Evolutionary conservation across 2,888 invertebrate species (phyloP), one percentile per base, ranked within the genome.

Genomic region (Microctonus hyperodae): DNA sequence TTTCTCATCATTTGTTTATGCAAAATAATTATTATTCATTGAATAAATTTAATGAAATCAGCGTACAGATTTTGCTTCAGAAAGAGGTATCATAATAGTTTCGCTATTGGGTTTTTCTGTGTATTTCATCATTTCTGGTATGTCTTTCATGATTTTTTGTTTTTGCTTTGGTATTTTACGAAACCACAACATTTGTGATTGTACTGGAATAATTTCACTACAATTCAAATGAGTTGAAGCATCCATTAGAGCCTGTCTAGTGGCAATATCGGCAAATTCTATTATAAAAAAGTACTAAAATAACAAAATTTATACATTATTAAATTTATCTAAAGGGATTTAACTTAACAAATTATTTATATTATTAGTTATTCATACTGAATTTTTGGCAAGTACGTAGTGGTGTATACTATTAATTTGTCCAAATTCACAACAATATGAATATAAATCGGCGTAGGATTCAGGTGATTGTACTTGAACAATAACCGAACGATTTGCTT

Each of bases 181-280:
- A 79, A 93, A 93, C 92, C 92, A 93, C 4, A 94, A 79, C 79
- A 92, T 91, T 1, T 89, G 89, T 0, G 92, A 92, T 11, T 87
- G 85, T 0, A 90, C 86, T 0, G 92, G 90, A 78, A 92, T 88
- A 2, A 89, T 85, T 22, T 88, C 87, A 11, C 85, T 71, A 35
- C 88, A 87, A 64, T 88, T 88, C 57, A 88, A 84, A 78, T 90
- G 89, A 0, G 86, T 85, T 73, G 90, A 88, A 2, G 84, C 83
- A 51, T 81, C 76, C n/a, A 92, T 81, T 0, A 91, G 84, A 31
- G 88, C 85, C 16, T 86, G 79, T 0, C 90, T 86, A 72, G 88
- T 86, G 2, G 84, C 79, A 74, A 86, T 85, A 11, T 87, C 84
- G 3, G 84, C 83, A 82, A 91, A 94, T 85, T 95, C 94, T 58